A percentile compares a stretch with the other conserved stretches of the same genome.
Conservation (phyloP, 2,888 invertebrate genomes). For the Calameuta idolon region DNA sequence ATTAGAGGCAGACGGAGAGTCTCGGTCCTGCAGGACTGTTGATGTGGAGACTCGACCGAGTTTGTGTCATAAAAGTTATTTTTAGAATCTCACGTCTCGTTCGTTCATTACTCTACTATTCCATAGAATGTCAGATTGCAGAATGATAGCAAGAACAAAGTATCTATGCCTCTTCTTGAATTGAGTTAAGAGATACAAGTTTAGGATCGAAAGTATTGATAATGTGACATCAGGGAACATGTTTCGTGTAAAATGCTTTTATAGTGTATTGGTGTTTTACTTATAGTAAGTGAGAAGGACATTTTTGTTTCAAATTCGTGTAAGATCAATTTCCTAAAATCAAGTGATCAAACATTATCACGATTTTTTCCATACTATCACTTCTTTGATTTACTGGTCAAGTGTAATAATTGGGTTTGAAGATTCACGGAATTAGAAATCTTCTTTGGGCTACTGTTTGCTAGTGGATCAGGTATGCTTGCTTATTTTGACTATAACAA, state of each 20-base stretch:
- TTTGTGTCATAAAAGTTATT: background rate
- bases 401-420: background rate
- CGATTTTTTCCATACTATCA: background rate
- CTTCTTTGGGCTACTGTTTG: background rate
- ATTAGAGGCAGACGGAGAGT: background rate
- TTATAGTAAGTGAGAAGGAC: background rate
- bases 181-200: background rate
- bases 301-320: background rate
- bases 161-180: background rate
- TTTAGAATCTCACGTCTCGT: background rate
- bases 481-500: background rate
- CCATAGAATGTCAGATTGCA: background rate
- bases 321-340: background rate
- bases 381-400: background rate
- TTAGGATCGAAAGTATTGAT: background rate
- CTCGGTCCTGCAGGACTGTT: background rate
- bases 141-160: background rate
- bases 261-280: background rate
- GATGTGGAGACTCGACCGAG: background rate
- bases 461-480: background rate
- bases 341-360: background rate
- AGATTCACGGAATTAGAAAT: background rate
- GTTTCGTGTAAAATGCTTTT: background rate
- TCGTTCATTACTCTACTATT: background rate
- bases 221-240: background rate